Conservation (phyloP, 2,797 vertebrate species). For the Semaprochilodus insignis region DNA sequence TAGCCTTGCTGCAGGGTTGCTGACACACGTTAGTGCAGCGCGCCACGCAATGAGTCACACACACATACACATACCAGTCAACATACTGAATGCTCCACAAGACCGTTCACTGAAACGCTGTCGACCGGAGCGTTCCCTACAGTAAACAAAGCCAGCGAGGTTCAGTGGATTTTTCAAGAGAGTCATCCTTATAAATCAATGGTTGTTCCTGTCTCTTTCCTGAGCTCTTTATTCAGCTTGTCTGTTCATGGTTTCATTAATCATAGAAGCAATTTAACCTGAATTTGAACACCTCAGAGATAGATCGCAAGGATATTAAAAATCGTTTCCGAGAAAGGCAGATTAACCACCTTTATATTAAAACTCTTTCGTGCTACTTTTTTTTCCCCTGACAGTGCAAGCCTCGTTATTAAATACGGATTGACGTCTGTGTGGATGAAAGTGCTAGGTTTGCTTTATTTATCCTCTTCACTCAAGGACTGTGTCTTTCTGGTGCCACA, state of each 20-base stretch:
- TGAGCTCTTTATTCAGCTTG: slow-evolving; percentile 6
- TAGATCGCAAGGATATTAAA: background rate
- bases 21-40: slow-evolving; percentile 56
- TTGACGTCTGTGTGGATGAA: slow-evolving; percentile 4
- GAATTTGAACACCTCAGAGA: background rate
- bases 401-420: slow-evolving; percentile 19
- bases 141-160: slow-evolving; percentile 45
- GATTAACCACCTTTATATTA: background rate
- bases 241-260: slow-evolving; percentile 3
- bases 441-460: slow-evolving; percentile 21
- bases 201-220: background rate
- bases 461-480: background rate
- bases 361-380: background rate
- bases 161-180: slow-evolving; percentile 9
- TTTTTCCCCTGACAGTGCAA: background rate
- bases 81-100: slow-evolving; percentile 50
- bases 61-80: slow-evolving; percentile 55
- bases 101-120: slow-evolving; percentile 22
- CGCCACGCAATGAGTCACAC: slow-evolving; percentile 48
- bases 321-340: background rate
- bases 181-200: background rate
- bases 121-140: slow-evolving; percentile 6
- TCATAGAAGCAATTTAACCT: slow-evolving; percentile 10
- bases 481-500: background rate
- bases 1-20: slow-evolving; percentile 65